These are phyloP conservation scores for Procambarus virginalis DNA, from an alignment of 1,140 invertebrate genomes.

Conservation along the genomic window DNA sequence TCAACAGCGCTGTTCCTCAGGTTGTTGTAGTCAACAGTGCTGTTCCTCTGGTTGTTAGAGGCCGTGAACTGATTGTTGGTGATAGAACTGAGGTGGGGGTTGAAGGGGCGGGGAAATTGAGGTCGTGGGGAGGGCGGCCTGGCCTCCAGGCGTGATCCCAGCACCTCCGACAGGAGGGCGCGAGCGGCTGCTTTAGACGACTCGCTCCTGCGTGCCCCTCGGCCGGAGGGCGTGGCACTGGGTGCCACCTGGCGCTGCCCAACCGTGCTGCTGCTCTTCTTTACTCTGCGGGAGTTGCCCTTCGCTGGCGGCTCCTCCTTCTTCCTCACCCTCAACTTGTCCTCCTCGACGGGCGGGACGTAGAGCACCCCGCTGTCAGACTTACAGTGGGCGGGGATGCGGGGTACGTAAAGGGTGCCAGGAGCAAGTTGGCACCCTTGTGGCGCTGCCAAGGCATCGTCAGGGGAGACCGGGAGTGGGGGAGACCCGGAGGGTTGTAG, in stretches of 20 bases:
- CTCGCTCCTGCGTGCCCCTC: background rate
- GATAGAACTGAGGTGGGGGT: constrained; percentile 1
- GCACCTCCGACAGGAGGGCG: constrained; percentile 36
- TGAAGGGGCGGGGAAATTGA: background rate
- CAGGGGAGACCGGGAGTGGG: background rate
- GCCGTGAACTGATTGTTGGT: background rate
- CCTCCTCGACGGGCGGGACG: constrained; percentile 82
- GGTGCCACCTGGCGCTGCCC: background rate
- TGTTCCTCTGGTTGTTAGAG: background rate
- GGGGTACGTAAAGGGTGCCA: constrained; percentile 58
- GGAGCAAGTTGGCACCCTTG: background rate
- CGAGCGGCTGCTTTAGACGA: constrained; percentile 28
- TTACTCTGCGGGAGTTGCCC: constrained; percentile 43
- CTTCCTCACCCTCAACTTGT: constrained; percentile 79
- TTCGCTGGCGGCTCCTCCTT: constrained; percentile 75
- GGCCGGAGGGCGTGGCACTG: no score
- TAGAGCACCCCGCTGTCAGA: constrained; percentile 77
- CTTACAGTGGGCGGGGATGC: constrained; percentile 65
- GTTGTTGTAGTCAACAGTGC: background rate
- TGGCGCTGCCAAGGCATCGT: constrained; percentile 2
- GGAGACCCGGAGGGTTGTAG: background rate
- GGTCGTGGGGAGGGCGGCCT: background rate
- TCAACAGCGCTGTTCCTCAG: background rate
- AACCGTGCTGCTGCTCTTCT: background rate
- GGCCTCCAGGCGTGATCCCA: constrained; percentile 14